Conservation (phyloP, 2,888 invertebrate genomes). For the Lysandra coridon region DNA sequence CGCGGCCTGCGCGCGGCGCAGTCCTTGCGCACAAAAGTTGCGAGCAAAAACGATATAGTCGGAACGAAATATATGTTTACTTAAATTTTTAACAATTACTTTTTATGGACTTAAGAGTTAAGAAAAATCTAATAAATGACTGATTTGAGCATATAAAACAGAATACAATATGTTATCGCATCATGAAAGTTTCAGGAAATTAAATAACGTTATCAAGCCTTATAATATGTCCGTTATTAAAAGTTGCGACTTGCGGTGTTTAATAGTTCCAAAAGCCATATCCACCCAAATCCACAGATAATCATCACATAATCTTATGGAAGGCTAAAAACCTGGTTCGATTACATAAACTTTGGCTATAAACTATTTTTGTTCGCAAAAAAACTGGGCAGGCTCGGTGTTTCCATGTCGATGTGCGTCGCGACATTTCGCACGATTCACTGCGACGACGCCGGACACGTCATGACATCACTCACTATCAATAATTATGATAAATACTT, state of each 20-base stretch:
- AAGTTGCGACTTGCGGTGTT: background rate
- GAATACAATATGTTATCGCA: background rate
- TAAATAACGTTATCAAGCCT: background rate
- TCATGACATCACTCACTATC: background rate
- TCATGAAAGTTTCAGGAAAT: background rate
- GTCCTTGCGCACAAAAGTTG: background rate
- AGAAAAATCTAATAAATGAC: background rate
- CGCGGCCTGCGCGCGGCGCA: conserved; percentile 27
- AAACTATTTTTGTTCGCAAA: background rate
- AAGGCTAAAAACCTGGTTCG: background rate
- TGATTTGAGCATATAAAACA: background rate
- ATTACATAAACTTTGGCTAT: background rate
- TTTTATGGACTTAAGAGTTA: conserved; percentile 2
- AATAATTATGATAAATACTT: background rate
- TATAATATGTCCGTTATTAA: background rate
- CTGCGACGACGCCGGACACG: background rate
- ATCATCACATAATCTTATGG: no score
- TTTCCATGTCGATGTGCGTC: background rate
- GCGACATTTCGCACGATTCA: background rate
- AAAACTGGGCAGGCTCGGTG: background rate
- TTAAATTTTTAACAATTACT: background rate
- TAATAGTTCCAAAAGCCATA: background rate
- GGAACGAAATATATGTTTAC: background rate
- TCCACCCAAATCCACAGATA: no score
- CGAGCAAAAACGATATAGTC: conserved; percentile 14